A percentile compares a stretch with the other conserved stretches of the same genome.
phyloP scores from a whole-genome alignment of 2,797 vertebrate species.

The Podarcis siculus region DNA sequence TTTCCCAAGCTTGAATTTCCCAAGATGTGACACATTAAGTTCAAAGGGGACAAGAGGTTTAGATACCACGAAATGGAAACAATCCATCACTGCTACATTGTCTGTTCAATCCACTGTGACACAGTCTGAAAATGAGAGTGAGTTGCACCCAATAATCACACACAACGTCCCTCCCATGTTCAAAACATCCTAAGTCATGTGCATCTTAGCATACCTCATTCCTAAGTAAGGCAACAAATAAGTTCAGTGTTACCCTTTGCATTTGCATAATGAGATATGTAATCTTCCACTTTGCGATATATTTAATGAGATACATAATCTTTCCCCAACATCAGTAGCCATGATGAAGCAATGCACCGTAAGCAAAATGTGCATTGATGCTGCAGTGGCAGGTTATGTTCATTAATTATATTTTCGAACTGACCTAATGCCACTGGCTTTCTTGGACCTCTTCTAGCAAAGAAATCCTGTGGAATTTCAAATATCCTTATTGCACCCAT shows the following conservation, averaged over 20 bases:
- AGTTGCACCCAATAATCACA: neutral
- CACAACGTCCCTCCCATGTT: neutral
- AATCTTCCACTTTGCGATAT: neutral
- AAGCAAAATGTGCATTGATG: neutral
- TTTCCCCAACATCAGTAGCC: rapidly evolving
- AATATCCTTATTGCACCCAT: neutral
- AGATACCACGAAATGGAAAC: conserved; percentile 1
- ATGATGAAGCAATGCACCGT: rapidly evolving
- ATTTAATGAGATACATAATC: neutral
- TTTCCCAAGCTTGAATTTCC: neutral
- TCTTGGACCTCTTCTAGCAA: neutral
- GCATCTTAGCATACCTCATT: neutral
- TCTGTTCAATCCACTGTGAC: neutral
- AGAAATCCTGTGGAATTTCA: neutral
- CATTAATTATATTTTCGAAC: neutral
- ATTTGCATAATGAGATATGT: neutral
- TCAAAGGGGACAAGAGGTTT: neutral
- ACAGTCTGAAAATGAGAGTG: neutral
- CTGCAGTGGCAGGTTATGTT: neutral
- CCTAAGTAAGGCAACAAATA: no score
- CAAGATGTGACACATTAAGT: neutral
- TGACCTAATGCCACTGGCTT: rapidly evolving
- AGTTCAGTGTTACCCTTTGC: no score
- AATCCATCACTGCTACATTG: conserved; percentile 4
- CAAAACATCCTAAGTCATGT: neutral